Conservation (phyloP, 2,888 invertebrate genomes). For the Physocephala rufipes region DNA sequence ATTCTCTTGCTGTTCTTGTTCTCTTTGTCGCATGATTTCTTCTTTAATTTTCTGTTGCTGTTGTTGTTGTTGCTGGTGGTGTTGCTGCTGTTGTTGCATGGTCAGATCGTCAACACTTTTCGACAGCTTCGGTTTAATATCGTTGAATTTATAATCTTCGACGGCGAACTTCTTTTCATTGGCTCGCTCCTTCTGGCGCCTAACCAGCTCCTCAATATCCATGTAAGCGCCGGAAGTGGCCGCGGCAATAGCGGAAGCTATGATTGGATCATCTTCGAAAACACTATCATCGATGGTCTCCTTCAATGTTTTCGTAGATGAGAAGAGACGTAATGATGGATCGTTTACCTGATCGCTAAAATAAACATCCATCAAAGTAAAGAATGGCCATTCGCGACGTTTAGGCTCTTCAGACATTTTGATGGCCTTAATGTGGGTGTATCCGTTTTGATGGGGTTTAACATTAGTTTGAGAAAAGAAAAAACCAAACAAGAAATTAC, state of each 20-base stretch:
- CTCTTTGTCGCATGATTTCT: slow-evolving; percentile 58
- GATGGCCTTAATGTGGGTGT: slow-evolving; percentile 55
- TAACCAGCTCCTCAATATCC: slow-evolving; percentile 64
- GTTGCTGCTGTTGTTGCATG: slow-evolving; percentile 55
- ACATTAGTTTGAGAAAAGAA: background rate
- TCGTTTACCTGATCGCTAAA: slow-evolving; percentile 67
- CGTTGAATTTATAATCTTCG: slow-evolving; percentile 56
- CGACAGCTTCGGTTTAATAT: slow-evolving; percentile 59
- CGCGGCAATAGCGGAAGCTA: slow-evolving; percentile 65
- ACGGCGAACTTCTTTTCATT: slow-evolving; percentile 53
- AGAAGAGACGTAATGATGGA: slow-evolving; percentile 65
- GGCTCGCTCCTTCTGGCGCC: slow-evolving; percentile 60
- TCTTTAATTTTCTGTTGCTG: slow-evolving; percentile 52
- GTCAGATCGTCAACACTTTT: slow-evolving; percentile 60
- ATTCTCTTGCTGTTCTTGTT: slow-evolving; percentile 60
- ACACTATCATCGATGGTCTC: slow-evolving; percentile 66
- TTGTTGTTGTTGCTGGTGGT: slow-evolving; percentile 58
- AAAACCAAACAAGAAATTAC: background rate
- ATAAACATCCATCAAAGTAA: slow-evolving; percentile 66
- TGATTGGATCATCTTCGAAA: slow-evolving; percentile 66
- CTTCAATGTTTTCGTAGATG: slow-evolving; percentile 65
- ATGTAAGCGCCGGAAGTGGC: slow-evolving; percentile 65
- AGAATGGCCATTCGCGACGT: slow-evolving; percentile 66
- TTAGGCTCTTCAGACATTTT: slow-evolving; percentile 67
- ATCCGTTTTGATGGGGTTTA: background rate